These are phyloP conservation scores for Polylopha cassiicola DNA, from an alignment of 2,888 invertebrate species.

Conservation along the genomic window DNA sequence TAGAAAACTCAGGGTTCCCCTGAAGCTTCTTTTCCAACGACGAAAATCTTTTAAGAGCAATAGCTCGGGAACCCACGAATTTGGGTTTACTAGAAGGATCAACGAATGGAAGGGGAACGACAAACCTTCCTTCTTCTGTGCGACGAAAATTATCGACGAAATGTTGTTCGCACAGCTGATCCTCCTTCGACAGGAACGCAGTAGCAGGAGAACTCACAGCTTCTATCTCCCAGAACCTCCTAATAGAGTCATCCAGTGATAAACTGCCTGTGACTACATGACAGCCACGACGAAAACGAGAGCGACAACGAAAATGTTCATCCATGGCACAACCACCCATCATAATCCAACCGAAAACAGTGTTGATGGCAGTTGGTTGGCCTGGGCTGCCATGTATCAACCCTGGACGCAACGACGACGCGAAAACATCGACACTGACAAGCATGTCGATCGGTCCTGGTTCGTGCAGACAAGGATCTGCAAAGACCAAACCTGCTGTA, in stretches of 20 bases:
- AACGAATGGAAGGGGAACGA: too few relatives aligned
- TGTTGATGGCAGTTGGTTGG: background rate
- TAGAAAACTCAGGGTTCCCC: background rate
- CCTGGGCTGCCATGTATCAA: background rate
- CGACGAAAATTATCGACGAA: too few relatives aligned
- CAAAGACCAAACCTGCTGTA: background rate
- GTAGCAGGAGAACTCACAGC: background rate
- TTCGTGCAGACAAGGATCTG: background rate
- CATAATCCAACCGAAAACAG: background rate
- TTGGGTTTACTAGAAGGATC: too few relatives aligned
- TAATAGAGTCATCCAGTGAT: background rate
- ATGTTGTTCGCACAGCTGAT: too few relatives aligned
- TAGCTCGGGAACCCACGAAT: too few relatives aligned
- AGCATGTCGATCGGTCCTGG: background rate
- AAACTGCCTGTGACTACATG: background rate
- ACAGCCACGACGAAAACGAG: too few relatives aligned
- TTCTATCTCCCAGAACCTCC: background rate
- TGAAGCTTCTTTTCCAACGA: background rate
- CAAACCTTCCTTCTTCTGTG: too few relatives aligned
- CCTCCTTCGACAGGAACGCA: too few relatives aligned
- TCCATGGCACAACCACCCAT: background rate
- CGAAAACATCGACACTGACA: background rate
- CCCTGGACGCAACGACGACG: conserved; percentile 1
- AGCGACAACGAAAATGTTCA: too few relatives aligned
- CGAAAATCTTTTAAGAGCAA: background rate